Evolutionary conservation across 2,797 vertebrate genomes (phyloP).

Genomic region (Huso huso): DNA sequence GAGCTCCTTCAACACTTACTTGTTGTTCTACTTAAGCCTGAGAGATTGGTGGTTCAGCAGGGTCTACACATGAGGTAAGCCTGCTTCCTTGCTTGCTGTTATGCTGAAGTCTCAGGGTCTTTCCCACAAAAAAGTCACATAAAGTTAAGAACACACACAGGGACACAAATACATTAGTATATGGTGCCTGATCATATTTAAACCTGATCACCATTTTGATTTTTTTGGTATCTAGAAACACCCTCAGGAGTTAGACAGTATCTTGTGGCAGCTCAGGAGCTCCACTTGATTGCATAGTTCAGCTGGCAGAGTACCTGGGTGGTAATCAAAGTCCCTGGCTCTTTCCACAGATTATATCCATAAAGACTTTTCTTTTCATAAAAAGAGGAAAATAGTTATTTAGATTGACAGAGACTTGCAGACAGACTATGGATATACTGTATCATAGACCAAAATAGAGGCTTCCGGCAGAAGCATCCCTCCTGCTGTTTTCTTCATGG

Average conservation of each 20-base stretch:
- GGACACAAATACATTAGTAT: too few relatives aligned
- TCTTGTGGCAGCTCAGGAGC: background rate
- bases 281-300: background rate
- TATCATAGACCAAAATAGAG: background rate
- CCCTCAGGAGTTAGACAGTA: slow-evolving; percentile 5
- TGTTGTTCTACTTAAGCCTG: too few relatives aligned
- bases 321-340: slow-evolving; percentile 15
- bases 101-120: background rate
- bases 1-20: too few relatives aligned
- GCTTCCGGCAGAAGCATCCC: background rate
- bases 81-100: background rate
- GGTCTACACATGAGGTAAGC: too few relatives aligned
- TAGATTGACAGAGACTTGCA: background rate
- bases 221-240: background rate
- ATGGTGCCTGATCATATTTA: too few relatives aligned
- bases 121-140: too few relatives aligned
- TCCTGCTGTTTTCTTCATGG: too few relatives aligned
- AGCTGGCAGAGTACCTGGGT: background rate
- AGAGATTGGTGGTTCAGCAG: too few relatives aligned
- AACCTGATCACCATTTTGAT: too few relatives aligned
- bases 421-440: background rate
- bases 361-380: slow-evolving; percentile 12
- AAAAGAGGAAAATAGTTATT: slow-evolving; percentile 8
- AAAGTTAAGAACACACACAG: too few relatives aligned
- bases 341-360: background rate